phyloP scores from a whole-genome alignment of 2,797 vertebrate species.

The Sebastes wilsoni region DNA sequence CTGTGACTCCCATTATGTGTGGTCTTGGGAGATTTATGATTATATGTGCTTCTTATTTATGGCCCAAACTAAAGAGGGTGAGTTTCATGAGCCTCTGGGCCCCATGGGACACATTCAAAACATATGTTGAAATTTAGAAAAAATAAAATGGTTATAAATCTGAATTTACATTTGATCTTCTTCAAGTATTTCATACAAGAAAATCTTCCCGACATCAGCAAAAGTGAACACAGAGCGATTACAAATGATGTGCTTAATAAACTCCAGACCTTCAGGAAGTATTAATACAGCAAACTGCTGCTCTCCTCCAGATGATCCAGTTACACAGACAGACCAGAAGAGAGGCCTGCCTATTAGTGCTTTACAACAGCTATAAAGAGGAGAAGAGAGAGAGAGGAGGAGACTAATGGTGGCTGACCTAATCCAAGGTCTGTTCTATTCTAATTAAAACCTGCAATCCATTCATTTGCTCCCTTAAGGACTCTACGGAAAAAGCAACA shows the following conservation, averaged over 20 bases:
- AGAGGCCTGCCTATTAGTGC: not conserved
- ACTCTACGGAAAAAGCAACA: constrained; percentile 39
- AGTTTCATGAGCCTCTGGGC: not conserved
- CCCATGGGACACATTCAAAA: constrained; percentile 13
- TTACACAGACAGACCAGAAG: constrained; percentile 19
- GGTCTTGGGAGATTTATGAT: constrained; percentile 39
- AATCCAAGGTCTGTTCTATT: constrained; percentile 53
- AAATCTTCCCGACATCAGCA: not conserved
- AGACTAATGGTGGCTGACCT: constrained; percentile 49
- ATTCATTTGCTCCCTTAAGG: constrained; percentile 63
- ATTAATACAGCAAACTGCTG: constrained; percentile 32
- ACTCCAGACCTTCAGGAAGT: constrained; percentile 33
- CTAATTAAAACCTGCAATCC: constrained; percentile 73
- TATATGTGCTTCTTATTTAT: constrained; percentile 4
- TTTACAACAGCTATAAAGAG: not conserved
- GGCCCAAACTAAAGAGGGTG: not conserved
- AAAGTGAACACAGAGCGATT: constrained; percentile 5
- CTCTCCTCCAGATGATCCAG: constrained; percentile 25
- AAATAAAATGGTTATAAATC: constrained; percentile 18
- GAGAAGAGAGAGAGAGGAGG: constrained; percentile 2
- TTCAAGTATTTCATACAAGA: not conserved
- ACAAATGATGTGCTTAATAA: constrained; percentile 26
- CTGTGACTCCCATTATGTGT: constrained; percentile 11
- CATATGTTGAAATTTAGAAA: constrained; percentile 14
- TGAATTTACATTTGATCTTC: not conserved